phyloP scores from a whole-genome alignment of 2,888 invertebrate genomes.

The Elgonia sp. region DNA sequence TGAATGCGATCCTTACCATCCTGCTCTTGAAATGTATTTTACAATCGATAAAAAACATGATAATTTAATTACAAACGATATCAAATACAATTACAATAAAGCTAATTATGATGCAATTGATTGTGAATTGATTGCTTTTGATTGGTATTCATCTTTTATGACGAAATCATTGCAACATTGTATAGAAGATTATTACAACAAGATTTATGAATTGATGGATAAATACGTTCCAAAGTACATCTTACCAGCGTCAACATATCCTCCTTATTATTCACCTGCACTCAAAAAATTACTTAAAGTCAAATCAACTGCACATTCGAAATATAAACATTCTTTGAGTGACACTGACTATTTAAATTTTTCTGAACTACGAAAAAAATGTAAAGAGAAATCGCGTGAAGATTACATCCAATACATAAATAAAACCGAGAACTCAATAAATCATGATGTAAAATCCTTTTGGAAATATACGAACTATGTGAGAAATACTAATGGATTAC shows the following conservation, averaged over 20 bases:
- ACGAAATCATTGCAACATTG: neutral
- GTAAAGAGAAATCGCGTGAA: no score
- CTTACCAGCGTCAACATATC: neutral
- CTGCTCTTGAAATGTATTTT: slow-evolving; percentile 26
- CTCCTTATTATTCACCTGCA: neutral
- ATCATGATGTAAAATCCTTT: no score
- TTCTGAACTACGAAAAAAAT: no score
- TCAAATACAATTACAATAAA: slow-evolving; percentile 3
- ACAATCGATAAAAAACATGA: neutral
- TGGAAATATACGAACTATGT: no score
- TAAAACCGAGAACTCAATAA: no score
- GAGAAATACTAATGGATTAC: no score
- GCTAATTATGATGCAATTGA: slow-evolving; percentile 13
- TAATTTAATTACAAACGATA: neutral
- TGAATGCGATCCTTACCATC: slow-evolving; percentile 20
- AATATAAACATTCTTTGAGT: neutral
- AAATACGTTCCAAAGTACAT: slow-evolving; percentile 15
- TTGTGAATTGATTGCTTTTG: slow-evolving; percentile 3
- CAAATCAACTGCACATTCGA: neutral
- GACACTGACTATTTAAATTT: no score
- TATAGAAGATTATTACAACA: neutral
- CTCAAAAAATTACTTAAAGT: neutral
- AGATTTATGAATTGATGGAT: neutral
- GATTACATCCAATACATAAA: no score
- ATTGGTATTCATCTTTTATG: slow-evolving; percentile 1